phyloP scores from a whole-genome alignment of 1,140 invertebrate genomes.

The Brachionus sp. region DNA sequence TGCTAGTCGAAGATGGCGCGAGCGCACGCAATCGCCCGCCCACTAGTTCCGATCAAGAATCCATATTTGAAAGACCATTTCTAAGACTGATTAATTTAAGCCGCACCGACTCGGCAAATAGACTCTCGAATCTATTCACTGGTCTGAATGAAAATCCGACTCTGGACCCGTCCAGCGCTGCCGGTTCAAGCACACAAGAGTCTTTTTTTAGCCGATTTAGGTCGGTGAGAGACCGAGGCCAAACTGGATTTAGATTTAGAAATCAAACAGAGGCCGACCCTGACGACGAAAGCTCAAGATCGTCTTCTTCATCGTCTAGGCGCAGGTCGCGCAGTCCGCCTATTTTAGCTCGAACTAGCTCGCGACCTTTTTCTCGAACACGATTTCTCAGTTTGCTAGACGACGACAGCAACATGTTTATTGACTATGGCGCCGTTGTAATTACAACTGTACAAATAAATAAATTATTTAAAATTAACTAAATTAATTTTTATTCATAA shows the following conservation, averaged over 20 bases:
- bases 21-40: neutral
- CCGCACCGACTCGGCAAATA: neutral
- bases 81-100: neutral
- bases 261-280: neutral
- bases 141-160: neutral
- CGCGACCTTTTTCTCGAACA: neutral
- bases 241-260: neutral
- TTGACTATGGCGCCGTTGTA: conserved; percentile 19
- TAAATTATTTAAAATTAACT: neutral
- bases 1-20: neutral
- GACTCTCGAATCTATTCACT: neutral
- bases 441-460: neutral
- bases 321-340: conserved; percentile 12
- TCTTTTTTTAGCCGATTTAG: conserved; percentile 20
- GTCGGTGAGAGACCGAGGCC: neutral
- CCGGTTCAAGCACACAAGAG: neutral
- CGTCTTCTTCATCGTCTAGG: neutral
- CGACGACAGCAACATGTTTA: conserved; percentile 29
- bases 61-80: neutral
- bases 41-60: neutral
- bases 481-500: conserved; percentile 1
- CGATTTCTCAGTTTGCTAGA: conserved; percentile 26
- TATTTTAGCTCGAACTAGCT: neutral
- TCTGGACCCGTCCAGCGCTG: neutral
- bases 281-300: neutral